Conservation (phyloP, 1,140 invertebrate genomes). For the Gryon sp. region DNA sequence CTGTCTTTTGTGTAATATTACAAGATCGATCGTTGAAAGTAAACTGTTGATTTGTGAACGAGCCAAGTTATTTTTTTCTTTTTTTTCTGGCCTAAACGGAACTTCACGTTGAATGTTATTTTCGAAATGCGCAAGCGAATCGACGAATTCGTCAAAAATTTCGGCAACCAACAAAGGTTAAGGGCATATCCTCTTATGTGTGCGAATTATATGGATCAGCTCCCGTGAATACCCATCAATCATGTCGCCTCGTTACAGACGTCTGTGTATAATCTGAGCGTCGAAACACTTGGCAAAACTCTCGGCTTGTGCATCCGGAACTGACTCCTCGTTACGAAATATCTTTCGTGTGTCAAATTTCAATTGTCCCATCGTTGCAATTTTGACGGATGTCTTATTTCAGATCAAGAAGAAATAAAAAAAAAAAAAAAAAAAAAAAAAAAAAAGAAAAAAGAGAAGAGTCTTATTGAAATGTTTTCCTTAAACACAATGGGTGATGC, state of each 20-base stretch:
- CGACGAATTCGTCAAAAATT: conserved; percentile 54
- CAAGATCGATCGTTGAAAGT: conserved; percentile 25
- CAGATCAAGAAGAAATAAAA: no score
- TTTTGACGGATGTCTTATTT: conserved; percentile 28
- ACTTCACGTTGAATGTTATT: conserved; percentile 45
- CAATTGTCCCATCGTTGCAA: conserved; percentile 25
- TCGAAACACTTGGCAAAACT: conserved; percentile 30
- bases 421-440: no score
- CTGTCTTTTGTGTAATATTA: conserved; percentile 39
- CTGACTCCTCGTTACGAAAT: conserved; percentile 40
- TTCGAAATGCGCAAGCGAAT: conserved; percentile 61
- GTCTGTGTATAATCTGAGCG: conserved; percentile 40
- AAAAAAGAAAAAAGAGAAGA: no score
- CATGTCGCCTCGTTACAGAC: conserved; percentile 56
- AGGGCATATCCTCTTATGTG: conserved; percentile 63
- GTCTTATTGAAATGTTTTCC: no score
- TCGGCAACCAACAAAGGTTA: conserved; percentile 55
- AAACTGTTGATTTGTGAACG: conserved; percentile 51
- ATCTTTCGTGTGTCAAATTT: conserved; percentile 36
- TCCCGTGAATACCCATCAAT: conserved; percentile 67
- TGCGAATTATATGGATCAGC: conserved; percentile 68
- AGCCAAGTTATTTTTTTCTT: conserved; percentile 17
- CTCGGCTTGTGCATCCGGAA: conserved; percentile 34
- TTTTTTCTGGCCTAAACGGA: conserved; percentile 16
- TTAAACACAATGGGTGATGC: no score